These are phyloP conservation scores for Oriolus oriolus DNA, from an alignment of 2,113 vertebrate genomes.

Conservation along the genomic window DNA sequence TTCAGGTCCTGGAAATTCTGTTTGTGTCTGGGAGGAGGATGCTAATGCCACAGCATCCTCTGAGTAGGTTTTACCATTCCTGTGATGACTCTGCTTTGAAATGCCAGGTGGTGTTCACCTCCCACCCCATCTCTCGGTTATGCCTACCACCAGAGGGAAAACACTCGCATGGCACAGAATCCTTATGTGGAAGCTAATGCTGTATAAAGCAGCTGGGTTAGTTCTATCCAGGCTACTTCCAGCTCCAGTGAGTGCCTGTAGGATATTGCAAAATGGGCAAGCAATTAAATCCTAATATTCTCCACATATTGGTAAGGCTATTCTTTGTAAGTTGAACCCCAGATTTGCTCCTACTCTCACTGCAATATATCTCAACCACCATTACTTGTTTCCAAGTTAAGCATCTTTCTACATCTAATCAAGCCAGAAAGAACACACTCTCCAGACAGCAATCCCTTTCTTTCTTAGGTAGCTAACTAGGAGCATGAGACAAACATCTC, in stretches of 20 bases:
- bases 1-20: neutral
- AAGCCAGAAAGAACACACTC: neutral
- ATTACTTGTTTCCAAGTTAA: neutral
- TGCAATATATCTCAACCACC: neutral
- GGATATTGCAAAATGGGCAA: neutral
- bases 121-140: neutral
- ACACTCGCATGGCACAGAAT: neutral
- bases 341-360: neutral
- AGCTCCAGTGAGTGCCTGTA: neutral
- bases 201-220: neutral
- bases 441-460: neutral
- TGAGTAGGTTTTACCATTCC: neutral
- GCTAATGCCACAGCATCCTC: neutral
- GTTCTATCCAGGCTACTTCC: neutral
- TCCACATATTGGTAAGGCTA: neutral
- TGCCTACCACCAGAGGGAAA: neutral
- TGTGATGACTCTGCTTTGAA: neutral
- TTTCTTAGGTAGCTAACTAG: neutral
- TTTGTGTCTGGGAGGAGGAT: neutral
- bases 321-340: neutral
- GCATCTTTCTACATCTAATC: neutral
- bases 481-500: neutral
- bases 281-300: neutral
- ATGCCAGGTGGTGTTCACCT: slow-evolving; percentile 1
- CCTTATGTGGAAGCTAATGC: neutral